Conservation (phyloP, 2,888 invertebrate genomes). For the Eupithecia tripunctaria region DNA sequence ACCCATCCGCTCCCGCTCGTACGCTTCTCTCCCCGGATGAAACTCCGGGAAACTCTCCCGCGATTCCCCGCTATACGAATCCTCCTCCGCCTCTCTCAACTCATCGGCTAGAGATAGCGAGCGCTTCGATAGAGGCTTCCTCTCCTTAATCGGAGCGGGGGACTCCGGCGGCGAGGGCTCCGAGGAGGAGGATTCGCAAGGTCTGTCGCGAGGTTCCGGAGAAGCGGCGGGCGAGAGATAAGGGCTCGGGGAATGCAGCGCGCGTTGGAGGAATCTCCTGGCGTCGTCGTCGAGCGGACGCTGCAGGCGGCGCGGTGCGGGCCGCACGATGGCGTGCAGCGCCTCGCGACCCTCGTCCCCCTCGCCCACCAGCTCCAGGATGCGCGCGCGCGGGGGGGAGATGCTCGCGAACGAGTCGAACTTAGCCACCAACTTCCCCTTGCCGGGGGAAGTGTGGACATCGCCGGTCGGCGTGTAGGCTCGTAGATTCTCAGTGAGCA, state of each 20-base stretch:
- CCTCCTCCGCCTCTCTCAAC: slow-evolving; percentile 72
- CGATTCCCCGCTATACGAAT: slow-evolving; percentile 63
- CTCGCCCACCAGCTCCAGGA: slow-evolving; percentile 73
- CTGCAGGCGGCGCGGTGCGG: slow-evolving; percentile 68
- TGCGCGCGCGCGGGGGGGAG: slow-evolving; percentile 70
- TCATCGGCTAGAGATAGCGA: slow-evolving; percentile 72
- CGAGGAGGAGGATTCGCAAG: slow-evolving; percentile 27
- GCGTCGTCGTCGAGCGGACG: slow-evolving; percentile 76
- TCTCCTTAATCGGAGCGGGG: slow-evolving; percentile 29
- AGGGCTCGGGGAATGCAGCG: slow-evolving; percentile 68
- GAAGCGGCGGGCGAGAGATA: slow-evolving; percentile 55
- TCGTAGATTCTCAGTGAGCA: slow-evolving; percentile 68
- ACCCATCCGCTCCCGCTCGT: slow-evolving; percentile 74
- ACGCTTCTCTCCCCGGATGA: slow-evolving; percentile 54
- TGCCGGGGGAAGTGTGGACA: slow-evolving; percentile 66
- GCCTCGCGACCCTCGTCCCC: slow-evolving; percentile 73
- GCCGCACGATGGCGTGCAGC: slow-evolving; percentile 75
- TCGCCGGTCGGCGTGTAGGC: slow-evolving; percentile 74
- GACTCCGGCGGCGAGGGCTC: slow-evolving; percentile 13
- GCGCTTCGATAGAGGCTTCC: slow-evolving; percentile 37
- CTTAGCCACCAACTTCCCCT: slow-evolving; percentile 70
- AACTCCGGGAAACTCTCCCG: slow-evolving; percentile 3
- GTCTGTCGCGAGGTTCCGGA: slow-evolving; percentile 52
- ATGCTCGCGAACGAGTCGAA: slow-evolving; percentile 68
- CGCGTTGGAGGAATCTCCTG: slow-evolving; percentile 71